Percentiles rank a stretch among this genome's conserved stretches.
phyloP scores from a whole-genome alignment of 1,140 invertebrate species.

The Brachionus angularis region DNA sequence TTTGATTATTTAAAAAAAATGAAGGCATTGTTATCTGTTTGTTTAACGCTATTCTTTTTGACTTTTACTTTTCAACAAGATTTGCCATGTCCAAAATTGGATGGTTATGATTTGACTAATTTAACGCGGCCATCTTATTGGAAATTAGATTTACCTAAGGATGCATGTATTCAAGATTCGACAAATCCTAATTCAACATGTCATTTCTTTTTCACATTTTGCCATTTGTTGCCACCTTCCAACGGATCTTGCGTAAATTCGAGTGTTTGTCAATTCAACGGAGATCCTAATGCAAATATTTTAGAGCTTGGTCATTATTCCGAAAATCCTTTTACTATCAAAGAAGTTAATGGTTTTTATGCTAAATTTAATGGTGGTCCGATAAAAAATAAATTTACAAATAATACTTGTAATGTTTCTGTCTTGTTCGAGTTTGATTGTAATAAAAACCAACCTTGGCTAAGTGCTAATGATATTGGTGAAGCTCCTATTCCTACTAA shows the following conservation, averaged over 20 bases:
- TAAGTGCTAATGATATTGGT: not conserved
- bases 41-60: not conserved
- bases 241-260: not conserved
- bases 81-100: conserved; percentile 4
- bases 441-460: conserved; percentile 31
- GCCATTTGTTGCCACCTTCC: conserved; percentile 3
- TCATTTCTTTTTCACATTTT: conserved; percentile 42
- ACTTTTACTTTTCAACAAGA: not conserved
- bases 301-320: conserved; percentile 35
- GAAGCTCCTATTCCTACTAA: not conserved
- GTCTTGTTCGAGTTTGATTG: conserved; percentile 30
- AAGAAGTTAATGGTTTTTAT: conserved; percentile 34
- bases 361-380: conserved; percentile 7
- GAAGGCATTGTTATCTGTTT: not conserved
- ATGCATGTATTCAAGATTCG: not conserved
- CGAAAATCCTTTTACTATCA: conserved; percentile 10
- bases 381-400: not conserved
- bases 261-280: conserved; percentile 18
- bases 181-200: not conserved
- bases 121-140: conserved; percentile 5
- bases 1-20: no score
- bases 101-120: conserved; percentile 37
- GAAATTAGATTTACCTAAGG: conserved; percentile 1
- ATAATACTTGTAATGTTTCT: conserved; percentile 3
- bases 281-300: not conserved